Base-by-base conservation (phyloP, 1,140 invertebrate species). In the Leptoteleia sp. region DNA sequence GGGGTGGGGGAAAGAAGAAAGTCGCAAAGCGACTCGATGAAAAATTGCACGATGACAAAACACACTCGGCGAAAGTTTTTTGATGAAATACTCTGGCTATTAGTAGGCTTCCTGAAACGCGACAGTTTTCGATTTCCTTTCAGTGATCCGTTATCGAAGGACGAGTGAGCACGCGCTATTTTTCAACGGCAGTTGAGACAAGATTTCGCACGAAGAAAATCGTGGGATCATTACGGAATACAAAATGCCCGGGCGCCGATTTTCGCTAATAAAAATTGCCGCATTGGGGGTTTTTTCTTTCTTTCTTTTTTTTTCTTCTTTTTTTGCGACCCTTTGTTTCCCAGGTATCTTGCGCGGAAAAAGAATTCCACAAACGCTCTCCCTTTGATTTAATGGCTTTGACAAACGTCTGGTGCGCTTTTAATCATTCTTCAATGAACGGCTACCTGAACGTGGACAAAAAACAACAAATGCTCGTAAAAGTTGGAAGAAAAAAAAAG, bases 121-220 rank as follows among this genome's bases (percentile, higher is more conserved):
- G 70, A 80, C 79, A 57, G 70, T 50, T 25, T 59, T 71, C 71
- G 64, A 75, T 80, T 77, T 62, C 43, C 72, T 17, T 55, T 73
- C 22, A 68, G 79, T 82, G 68, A 79, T 81, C 73, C 76, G 67
- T 76, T 72, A 80, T 75, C 76, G 72, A 80, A 80, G 64, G 73
- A 40, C 62, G 54, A 72, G 31, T 62, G 68, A 71, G 16, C 70
- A 75, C 76, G 59, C 47, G 72, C 75, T 76, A 83, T 83, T 82
- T 82, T 76, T 83, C 79, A 83, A 80, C 73, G 72, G 62, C 68
- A 67, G 43, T 37, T 35, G 70, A 38, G 55, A 50, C 68, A 71
- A 70, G 62, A 77, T 72, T 76, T 81, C 9, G 29, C 40, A 3
- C 37, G 37, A 54, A 61, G 61, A 75, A 81, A 78, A 73, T 80